Percentiles rank a stretch among this genome's conserved stretches.
Evolutionary conservation across 2,797 vertebrate genomes (phyloP).

Genomic region (Amniataba percoides): DNA sequence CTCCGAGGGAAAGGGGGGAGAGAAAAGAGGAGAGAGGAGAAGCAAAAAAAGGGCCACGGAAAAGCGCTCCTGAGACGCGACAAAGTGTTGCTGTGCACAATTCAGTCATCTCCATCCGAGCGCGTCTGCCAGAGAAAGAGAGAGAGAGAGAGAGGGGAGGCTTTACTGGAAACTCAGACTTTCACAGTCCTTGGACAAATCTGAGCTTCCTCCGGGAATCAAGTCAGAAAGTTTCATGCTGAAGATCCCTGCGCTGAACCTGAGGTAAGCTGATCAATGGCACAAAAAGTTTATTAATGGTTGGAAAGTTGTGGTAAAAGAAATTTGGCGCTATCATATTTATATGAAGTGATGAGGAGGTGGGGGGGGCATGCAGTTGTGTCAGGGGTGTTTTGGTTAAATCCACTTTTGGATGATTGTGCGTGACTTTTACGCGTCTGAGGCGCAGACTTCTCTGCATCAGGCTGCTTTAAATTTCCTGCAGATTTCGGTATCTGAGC

Average conservation of each 20-base stretch:
- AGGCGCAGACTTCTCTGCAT: not conserved
- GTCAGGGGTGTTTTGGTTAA: not conserved
- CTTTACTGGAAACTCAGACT: conserved; percentile 84
- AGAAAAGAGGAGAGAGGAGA: too few relatives aligned
- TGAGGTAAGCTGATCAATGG: conserved; percentile 70
- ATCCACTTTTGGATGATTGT: conserved; percentile 4
- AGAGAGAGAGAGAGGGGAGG: conserved; percentile 59
- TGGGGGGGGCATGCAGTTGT: not conserved
- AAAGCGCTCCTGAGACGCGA: conserved; percentile 60
- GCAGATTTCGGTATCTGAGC: not conserved
- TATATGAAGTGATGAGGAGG: not conserved
- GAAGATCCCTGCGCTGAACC: conserved; percentile 60
- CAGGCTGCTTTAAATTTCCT: not conserved
- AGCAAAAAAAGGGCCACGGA: conserved; percentile 47
- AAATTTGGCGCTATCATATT: not conserved
- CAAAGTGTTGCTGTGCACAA: conserved; percentile 68
- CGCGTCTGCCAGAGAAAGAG: conserved; percentile 66
- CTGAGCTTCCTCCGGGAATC: conserved; percentile 73
- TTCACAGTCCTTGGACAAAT: conserved; percentile 74
- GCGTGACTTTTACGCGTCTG: conserved; percentile 33
- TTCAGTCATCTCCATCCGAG: conserved; percentile 80
- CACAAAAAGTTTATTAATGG: not conserved
- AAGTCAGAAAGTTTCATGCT: conserved; percentile 81
- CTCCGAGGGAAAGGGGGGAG: conserved; percentile 34
- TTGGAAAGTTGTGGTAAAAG: conserved; percentile 17